Conservation (phyloP, 2,797 vertebrate genomes). For the Lacerta bilineata region DNA sequence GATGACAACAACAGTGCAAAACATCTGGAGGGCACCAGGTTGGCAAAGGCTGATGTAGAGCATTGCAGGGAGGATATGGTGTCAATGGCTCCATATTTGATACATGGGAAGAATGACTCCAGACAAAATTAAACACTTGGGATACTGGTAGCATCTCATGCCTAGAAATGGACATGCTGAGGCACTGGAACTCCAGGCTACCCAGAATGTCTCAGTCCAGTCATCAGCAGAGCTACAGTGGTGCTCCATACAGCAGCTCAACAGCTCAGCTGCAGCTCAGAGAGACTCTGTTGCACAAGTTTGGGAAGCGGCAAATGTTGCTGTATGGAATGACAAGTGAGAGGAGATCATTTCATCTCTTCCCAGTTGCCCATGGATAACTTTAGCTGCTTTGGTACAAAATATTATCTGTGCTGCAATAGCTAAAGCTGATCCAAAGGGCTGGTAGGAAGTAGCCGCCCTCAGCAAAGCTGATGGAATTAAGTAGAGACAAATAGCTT, state of each 20-base stretch:
- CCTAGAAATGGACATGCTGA: not conserved
- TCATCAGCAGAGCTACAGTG: not conserved
- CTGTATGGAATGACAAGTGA: not conserved
- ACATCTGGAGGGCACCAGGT: no score
- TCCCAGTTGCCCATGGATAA: not conserved
- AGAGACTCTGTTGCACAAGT: not conserved
- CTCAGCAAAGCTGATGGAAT: slow-evolving; percentile 39
- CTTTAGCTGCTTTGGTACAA: not conserved
- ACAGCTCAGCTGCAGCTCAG: not conserved
- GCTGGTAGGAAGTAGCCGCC: not conserved
- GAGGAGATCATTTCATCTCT: not conserved
- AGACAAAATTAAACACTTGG: slow-evolving; percentile 34
- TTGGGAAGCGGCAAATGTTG: not conserved
- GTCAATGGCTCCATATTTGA: slow-evolving; percentile 47
- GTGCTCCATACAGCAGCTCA: not conserved
- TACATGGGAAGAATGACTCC: slow-evolving; percentile 55
- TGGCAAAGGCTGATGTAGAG: slow-evolving; percentile 28
- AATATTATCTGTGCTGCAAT: not conserved
- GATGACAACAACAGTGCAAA: no score
- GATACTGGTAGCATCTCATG: slow-evolving; percentile 39
- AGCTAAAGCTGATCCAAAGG: not conserved
- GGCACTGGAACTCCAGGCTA: not conserved
- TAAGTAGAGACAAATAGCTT: slow-evolving; percentile 28
- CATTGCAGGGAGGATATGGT: slow-evolving; percentile 60
- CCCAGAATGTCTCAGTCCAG: not conserved